Conservation (phyloP, 2,888 invertebrate species). For the Limenitis camilla region DNA sequence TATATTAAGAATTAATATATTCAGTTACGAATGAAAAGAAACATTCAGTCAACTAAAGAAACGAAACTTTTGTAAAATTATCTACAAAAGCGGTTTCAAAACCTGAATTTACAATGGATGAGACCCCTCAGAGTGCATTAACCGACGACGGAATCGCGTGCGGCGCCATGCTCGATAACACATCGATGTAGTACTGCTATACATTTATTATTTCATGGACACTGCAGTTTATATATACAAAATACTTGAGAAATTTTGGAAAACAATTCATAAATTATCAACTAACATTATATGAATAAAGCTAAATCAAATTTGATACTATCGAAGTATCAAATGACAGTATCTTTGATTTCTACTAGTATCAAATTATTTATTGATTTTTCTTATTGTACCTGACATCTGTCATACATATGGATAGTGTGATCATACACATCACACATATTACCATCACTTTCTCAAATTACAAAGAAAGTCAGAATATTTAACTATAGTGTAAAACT, state of each 20-base stretch:
- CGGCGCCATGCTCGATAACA: constrained; percentile 55
- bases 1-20: no score
- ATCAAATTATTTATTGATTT: no score
- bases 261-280: neutral
- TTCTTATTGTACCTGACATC: no score
- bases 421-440: no score
- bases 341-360: no score
- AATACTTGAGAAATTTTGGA: neutral
- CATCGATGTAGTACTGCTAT: constrained; percentile 40
- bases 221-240: constrained; percentile 1
- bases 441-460: no score
- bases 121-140: constrained; percentile 48
- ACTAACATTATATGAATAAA: neutral
- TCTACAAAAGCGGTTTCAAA: neutral
- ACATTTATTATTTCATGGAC: constrained; percentile 14
- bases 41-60: neutral
- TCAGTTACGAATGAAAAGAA: no score
- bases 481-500: no score
- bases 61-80: neutral
- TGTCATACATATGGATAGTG: no score
- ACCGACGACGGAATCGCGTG: constrained; percentile 58
- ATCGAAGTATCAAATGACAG: no score
- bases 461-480: no score
- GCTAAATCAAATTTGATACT: neutral
- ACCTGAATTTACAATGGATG: constrained; percentile 19